Evolutionary conservation across 2,113 vertebrate genomes (phyloP), one percentile per base, ranked within the genome.

Genomic region (Oryzias celebensis): DNA sequence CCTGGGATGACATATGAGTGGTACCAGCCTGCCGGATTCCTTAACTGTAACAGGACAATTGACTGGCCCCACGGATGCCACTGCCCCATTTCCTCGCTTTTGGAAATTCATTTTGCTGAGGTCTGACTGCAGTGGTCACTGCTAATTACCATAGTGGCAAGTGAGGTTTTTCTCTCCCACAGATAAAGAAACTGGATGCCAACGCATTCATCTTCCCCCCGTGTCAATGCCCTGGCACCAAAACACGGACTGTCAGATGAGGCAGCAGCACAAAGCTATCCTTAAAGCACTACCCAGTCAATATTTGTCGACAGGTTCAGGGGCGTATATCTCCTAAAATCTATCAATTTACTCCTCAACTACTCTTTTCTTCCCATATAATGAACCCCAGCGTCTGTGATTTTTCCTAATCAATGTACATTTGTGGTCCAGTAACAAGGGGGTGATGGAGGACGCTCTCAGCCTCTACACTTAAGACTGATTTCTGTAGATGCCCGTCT

Each of bases 41-140:
- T 91, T 91, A 90, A 92, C 91, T 89, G 92, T 90, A 92, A 92
- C 91, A 82, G 88, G 88, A 87, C 87, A 83, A 91, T 90, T 92
- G 90, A 92, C 90, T 86, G 85, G 82, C 75, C 65, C 75, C 80
- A 75, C 41, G 58, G 68, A 83, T 81, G 73, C 78, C 73, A 65
- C 71, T 76, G 49, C 74, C 43, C 49, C 53, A 72, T 84, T 90
- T 88, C 86, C 79, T 75, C 75, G 73, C 87, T 84, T 81, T 68
- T 77, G 87, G 77, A 84, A 89, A 88, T 88, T 83, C 73, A 81
- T 86, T 83, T 78, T 54, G 64, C 60, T 59, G 43, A 49, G 52
- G 65, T 77, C 58, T 58, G 73, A 59, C 63, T 65, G 68, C 79
- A 68, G 75, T 36, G 77, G 81, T 63, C 78, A 73, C 78, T 73